Evolutionary conservation across 1,140 invertebrate species (phyloP).

Genomic region (Callitettix versicolor): DNA sequence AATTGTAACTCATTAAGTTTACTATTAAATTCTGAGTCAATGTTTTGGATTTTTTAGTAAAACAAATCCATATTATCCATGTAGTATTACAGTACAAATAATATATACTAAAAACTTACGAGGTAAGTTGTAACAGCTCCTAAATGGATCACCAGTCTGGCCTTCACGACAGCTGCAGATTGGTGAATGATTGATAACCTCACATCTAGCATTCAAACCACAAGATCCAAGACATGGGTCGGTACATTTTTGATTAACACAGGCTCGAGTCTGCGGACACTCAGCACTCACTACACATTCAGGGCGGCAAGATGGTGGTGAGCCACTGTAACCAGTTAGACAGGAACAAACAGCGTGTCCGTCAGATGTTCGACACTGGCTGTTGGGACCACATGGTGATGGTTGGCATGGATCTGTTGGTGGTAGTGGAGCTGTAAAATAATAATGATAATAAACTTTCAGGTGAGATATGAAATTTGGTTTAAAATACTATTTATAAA

Average conservation of each 20-base stretch:
- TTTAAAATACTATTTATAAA: no score
- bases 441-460: background rate
- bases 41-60: no score
- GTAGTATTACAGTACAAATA: no score
- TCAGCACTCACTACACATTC: constrained; percentile 75
- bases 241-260: constrained; percentile 73
- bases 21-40: no score
- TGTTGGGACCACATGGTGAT: constrained; percentile 69
- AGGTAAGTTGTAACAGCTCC: constrained; percentile 48
- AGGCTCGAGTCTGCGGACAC: constrained; percentile 65
- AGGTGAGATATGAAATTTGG: no score
- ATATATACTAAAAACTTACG: constrained; percentile 38
- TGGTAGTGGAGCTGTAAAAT: constrained; percentile 26
- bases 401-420: constrained; percentile 53
- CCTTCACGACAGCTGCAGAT: constrained; percentile 68
- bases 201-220: constrained; percentile 68
- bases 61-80: no score
- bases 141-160: constrained; percentile 77
- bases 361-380: constrained; percentile 58
- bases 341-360: constrained; percentile 68
- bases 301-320: constrained; percentile 66
- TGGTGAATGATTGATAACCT: constrained; percentile 76
- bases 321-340: constrained; percentile 58
- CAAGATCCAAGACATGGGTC: constrained; percentile 77
- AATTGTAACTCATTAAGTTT: no score